phyloP scores from a whole-genome alignment of 2,888 invertebrate genomes.

The Andrena haemorrhoa region DNA sequence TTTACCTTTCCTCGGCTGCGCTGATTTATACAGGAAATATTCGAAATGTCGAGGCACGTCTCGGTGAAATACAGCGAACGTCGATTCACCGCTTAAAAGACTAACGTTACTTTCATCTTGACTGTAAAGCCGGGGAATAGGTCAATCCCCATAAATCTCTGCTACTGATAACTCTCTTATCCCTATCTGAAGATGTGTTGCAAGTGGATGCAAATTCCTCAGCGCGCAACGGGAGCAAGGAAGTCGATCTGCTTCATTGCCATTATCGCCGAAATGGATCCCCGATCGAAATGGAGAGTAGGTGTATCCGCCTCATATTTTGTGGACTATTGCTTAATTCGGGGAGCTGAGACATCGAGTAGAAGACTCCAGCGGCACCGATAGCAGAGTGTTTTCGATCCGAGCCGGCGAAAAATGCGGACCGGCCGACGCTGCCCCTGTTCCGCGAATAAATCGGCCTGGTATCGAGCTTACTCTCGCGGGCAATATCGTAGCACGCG shows the following conservation, averaged over 20 bases:
- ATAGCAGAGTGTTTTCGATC: background rate
- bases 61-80: background rate
- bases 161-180: too few relatives aligned
- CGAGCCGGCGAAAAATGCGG: background rate
- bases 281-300: background rate
- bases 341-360: background rate
- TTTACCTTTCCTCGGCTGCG: background rate
- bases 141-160: too few relatives aligned
- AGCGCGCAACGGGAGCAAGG: too few relatives aligned
- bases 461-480: slow-evolving; percentile 23
- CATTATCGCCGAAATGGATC: too few relatives aligned
- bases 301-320: background rate
- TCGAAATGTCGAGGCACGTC: background rate
- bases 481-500: slow-evolving; percentile 25
- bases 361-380: background rate
- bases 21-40: background rate
- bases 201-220: too few relatives aligned
- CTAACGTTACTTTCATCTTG: too few relatives aligned
- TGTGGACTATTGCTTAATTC: background rate
- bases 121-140: too few relatives aligned
- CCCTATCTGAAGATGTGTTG: too few relatives aligned
- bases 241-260: too few relatives aligned
- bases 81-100: too few relatives aligned
- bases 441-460: slow-evolving; percentile 12
- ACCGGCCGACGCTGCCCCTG: background rate